These are phyloP conservation scores for Sebastes trivittatus DNA, from an alignment of 2,797 vertebrate genomes.

Conservation along the genomic window DNA sequence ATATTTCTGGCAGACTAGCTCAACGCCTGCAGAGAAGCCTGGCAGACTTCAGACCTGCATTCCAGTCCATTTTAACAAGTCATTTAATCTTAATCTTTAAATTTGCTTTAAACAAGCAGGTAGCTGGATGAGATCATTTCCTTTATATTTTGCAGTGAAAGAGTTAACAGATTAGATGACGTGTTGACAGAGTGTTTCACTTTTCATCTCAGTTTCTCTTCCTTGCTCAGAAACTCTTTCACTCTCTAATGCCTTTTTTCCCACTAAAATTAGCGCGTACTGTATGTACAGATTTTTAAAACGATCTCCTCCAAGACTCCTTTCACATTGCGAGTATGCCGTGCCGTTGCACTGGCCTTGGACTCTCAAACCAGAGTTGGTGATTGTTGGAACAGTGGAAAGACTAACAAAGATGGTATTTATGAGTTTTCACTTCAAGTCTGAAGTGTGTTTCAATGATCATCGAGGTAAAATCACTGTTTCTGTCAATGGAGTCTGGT, in stretches of 20 bases:
- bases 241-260: background rate
- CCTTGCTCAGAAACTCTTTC: background rate
- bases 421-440: too few species aligned
- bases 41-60: too few species aligned
- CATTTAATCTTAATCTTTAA: background rate
- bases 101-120: background rate
- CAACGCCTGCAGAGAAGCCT: too few species aligned
- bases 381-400: background rate
- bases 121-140: background rate
- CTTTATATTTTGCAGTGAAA: background rate
- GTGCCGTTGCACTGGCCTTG: too few species aligned
- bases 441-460: background rate
- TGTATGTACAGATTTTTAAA: too few species aligned
- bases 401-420: background rate
- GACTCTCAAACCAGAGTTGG: background rate
- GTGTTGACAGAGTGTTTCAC: background rate
- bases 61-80: too few species aligned
- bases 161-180: background rate
- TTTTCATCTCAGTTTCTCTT: slow-evolving; percentile 29
- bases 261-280: too few species aligned
- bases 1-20: too few species aligned
- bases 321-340: too few species aligned
- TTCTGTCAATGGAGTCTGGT: background rate
- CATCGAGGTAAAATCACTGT: background rate
- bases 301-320: too few species aligned